Conservation (phyloP, 2,113 vertebrate genomes). For the Xiphophorus hellerii region DNA sequence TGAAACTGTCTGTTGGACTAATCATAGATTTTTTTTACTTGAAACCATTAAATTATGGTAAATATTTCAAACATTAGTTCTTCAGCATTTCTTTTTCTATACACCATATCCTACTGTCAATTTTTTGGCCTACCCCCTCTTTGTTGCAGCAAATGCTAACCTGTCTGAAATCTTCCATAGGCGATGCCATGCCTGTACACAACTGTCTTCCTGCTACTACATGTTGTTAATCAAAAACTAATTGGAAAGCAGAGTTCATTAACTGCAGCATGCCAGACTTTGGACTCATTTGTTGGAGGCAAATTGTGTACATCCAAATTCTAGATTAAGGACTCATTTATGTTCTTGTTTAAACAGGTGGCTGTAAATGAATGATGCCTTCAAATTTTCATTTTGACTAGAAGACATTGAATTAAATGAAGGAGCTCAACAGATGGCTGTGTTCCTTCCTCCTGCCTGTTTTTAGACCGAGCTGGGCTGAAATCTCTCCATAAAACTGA, state of each 20-base stretch:
- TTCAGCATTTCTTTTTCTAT: background rate
- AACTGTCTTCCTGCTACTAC: constrained; percentile 1
- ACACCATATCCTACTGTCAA: background rate
- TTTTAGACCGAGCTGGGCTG: constrained; percentile 7
- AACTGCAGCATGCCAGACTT: background rate
- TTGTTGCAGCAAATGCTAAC: background rate
- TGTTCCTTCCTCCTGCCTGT: constrained; percentile 6
- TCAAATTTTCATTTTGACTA: constrained; percentile 23
- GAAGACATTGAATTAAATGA: constrained; percentile 28
- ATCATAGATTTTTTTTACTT: background rate
- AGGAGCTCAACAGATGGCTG: constrained; percentile 30
- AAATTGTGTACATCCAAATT: background rate
- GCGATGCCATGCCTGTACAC: background rate
- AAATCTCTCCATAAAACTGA: background rate
- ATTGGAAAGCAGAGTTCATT: background rate
- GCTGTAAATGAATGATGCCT: constrained; percentile 18
- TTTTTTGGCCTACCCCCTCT: background rate
- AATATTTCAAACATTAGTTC: background rate
- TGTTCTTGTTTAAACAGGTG: constrained; percentile 36
- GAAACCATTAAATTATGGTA: background rate
- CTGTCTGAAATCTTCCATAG: constrained; percentile 30
- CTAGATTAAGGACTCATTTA: constrained; percentile 20
- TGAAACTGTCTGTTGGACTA: too few relatives aligned
- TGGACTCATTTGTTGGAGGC: constrained; percentile 6
- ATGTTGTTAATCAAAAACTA: background rate